A percentile compares a stretch with the other conserved stretches of the same genome.
Evolutionary conservation across 2,797 vertebrate genomes (phyloP).

Genomic region (Scyliorhinus canicula): DNA sequence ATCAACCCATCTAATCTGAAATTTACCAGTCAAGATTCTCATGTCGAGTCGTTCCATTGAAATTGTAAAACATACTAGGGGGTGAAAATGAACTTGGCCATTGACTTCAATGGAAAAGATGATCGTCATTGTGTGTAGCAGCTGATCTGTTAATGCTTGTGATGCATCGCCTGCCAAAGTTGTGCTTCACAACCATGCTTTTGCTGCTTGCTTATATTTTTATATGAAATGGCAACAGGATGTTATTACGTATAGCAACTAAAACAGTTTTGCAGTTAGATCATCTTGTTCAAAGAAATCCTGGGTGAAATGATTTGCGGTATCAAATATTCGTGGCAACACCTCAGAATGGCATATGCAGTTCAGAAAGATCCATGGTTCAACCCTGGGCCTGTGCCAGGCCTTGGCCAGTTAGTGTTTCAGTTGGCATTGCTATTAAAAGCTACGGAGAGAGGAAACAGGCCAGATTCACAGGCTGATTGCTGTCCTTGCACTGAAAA

Average conservation of each 20-base stretch:
- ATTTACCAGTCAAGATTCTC: background rate
- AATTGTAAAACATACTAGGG: background rate
- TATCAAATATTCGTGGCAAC: background rate
- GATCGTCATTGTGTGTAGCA: background rate
- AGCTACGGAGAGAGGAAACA: background rate
- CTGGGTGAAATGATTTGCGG: background rate
- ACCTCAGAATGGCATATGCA: background rate
- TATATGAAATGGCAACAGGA: background rate
- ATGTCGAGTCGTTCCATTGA: background rate
- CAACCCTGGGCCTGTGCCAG: background rate
- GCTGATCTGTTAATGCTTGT: background rate
- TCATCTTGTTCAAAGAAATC: background rate
- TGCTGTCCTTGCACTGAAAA: background rate
- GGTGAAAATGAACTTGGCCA: background rate
- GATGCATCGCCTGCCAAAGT: background rate
- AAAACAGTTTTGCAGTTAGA: background rate
- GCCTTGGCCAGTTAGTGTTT: background rate
- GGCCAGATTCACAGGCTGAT: background rate
- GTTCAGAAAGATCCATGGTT: background rate
- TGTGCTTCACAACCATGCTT: background rate
- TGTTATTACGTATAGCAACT: background rate
- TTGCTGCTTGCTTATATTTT: background rate
- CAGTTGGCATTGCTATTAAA: background rate
- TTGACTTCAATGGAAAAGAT: background rate
- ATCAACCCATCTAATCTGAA: background rate